phyloP scores from a whole-genome alignment of 2,888 invertebrate genomes.

The Calephelis perditalis region DNA sequence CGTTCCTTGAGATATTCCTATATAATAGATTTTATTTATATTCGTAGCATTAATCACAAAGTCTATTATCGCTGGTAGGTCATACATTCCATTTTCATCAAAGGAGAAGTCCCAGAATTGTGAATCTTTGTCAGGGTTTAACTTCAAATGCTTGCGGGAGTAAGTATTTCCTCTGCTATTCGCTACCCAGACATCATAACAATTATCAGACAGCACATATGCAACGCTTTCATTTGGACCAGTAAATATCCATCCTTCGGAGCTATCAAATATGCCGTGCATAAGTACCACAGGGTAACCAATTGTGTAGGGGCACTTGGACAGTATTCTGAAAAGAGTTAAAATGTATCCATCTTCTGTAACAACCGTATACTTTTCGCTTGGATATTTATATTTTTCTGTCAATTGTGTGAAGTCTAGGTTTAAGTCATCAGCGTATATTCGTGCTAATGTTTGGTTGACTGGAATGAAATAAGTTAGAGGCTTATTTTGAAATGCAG shows the following conservation, averaged over 20 bases:
- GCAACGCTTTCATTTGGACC: conserved; percentile 47
- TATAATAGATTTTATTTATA: conserved; percentile 72
- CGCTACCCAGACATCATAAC: conserved; percentile 64
- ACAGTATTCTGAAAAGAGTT: conserved; percentile 34
- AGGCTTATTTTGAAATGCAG: too few relatives aligned
- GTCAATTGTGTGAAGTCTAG: conserved; percentile 30
- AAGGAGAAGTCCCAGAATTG: conserved; percentile 77
- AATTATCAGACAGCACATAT: conserved; percentile 80
- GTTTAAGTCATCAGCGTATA: not conserved
- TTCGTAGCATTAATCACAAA: conserved; percentile 55
- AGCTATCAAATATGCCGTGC: conserved; percentile 50
- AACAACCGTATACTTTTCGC: conserved; percentile 26
- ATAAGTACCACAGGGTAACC: conserved; percentile 46
- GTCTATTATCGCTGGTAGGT: conserved; percentile 80
- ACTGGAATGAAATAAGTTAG: too few relatives aligned
- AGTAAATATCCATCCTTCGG: conserved; percentile 50
- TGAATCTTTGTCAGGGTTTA: conserved; percentile 47
- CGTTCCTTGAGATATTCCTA: conserved; percentile 83
- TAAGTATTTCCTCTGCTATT: conserved; percentile 79
- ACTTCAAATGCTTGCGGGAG: conserved; percentile 65
- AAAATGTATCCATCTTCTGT: conserved; percentile 39
- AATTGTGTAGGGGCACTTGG: conserved; percentile 23
- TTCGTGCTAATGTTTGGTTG: too few relatives aligned
- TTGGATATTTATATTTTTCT: conserved; percentile 28
- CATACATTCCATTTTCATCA: conserved; percentile 83